phyloP scores from a whole-genome alignment of 2,113 vertebrate genomes.

The Tachysurus vachellii region DNA sequence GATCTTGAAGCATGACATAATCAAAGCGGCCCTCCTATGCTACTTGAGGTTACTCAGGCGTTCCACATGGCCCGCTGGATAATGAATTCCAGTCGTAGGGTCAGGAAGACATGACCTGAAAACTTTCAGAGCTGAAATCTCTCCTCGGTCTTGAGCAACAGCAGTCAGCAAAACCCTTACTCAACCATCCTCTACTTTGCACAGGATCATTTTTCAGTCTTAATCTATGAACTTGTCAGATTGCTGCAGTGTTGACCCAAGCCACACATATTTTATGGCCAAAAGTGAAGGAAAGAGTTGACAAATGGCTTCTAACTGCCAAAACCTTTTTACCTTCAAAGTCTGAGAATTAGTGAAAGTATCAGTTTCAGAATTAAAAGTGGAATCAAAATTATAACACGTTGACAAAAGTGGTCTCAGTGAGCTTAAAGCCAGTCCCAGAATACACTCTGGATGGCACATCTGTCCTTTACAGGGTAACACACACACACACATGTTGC shows the following conservation, averaged over 20 bases:
- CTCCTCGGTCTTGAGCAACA: neutral
- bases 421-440: neutral
- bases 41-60: neutral
- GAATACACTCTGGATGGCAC: neutral
- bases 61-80: neutral
- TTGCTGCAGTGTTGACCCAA: neutral
- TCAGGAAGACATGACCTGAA: neutral
- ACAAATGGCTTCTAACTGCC: neutral
- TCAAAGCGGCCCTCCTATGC: neutral
- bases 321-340: neutral
- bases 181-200: neutral
- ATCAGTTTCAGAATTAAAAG: neutral
- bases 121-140: neutral
- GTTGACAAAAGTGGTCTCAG: neutral
- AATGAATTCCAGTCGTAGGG: neutral
- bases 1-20: constrained; percentile 17
- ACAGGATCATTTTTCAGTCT: neutral
- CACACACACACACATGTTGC: neutral
- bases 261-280: neutral
- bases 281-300: neutral
- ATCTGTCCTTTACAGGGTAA: neutral
- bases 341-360: neutral
- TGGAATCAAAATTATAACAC: neutral
- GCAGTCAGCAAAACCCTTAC: neutral
- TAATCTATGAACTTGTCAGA: neutral